These are phyloP conservation scores for Phallusia fumigata DNA, from an alignment of 23 tunicate species.

Conservation along the genomic window DNA sequence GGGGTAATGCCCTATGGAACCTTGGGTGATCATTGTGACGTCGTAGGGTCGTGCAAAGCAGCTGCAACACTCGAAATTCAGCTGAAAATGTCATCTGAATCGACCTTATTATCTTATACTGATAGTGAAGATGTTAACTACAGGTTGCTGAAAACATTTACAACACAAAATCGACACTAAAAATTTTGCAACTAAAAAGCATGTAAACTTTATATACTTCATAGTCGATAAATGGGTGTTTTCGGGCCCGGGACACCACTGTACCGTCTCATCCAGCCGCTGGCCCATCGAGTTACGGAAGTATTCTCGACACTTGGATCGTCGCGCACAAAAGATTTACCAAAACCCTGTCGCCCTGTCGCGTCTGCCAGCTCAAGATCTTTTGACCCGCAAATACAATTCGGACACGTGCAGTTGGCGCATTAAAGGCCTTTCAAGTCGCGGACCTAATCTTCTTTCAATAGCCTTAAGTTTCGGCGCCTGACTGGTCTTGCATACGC, in stretches of 20 bases:
- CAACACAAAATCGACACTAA: background rate
- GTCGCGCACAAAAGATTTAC: background rate
- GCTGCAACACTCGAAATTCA: background rate
- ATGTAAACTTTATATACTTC: background rate
- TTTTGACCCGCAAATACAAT: constrained; percentile 10
- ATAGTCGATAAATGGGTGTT: background rate
- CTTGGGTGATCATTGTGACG: background rate
- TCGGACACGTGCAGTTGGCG: background rate
- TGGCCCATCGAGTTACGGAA: constrained; percentile 3
- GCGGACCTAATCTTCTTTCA: no score
- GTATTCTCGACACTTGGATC: constrained; percentile 6
- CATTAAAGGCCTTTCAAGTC: background rate
- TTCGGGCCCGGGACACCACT: background rate
- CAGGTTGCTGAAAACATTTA: no score
- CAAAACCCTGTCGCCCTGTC: background rate
- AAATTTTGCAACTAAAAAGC: background rate
- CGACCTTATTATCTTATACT: background rate
- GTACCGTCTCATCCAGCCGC: background rate
- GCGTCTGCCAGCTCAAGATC: background rate
- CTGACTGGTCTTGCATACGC: no score
- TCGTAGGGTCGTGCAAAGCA: background rate
- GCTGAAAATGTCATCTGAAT: background rate
- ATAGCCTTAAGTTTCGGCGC: no score
- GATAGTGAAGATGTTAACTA: background rate
- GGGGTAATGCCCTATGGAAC: background rate